Evolutionary conservation across 2,888 invertebrate species (phyloP).

Genomic region (Stomorhina lunata): DNA sequence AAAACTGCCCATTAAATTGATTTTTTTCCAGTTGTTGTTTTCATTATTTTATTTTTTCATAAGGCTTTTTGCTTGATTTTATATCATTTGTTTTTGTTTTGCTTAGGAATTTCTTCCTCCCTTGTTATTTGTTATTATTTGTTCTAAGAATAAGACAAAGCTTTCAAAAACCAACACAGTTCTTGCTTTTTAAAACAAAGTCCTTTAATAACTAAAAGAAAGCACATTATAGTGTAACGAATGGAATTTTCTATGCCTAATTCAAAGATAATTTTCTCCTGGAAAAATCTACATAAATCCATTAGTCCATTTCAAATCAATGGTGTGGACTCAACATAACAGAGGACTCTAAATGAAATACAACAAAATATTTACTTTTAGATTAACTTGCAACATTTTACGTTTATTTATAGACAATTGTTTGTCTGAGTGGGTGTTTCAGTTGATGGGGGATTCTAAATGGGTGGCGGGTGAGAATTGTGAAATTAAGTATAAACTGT

Average conservation of each 20-base stretch:
- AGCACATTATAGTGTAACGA: slow-evolving; percentile 17
- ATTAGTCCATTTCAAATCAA: slow-evolving; percentile 8
- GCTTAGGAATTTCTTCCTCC: background rate
- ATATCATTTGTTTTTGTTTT: too few relatives aligned
- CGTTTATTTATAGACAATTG: slow-evolving; percentile 9
- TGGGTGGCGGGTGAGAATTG: background rate
- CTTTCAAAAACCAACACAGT: too few relatives aligned
- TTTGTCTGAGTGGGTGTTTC: background rate
- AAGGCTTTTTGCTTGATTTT: background rate
- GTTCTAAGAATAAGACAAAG: slow-evolving; percentile 2
- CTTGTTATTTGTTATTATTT: slow-evolving; percentile 8
- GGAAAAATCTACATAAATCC: background rate
- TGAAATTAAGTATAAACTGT: slow-evolving; percentile 20
- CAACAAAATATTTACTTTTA: slow-evolving; percentile 24
- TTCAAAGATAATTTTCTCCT: background rate
- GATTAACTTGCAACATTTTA: slow-evolving; percentile 7
- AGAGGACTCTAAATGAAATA: background rate
- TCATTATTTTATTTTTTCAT: background rate
- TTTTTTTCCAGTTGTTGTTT: slow-evolving; percentile 21
- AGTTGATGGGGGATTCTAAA: too few relatives aligned
- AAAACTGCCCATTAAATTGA: slow-evolving; percentile 58
- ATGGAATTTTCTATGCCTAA: slow-evolving; percentile 20
- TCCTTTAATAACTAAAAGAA: background rate
- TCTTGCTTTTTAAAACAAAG: too few relatives aligned
- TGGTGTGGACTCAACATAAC: slow-evolving; percentile 3